Evolutionary conservation across 2,113 vertebrate species (phyloP).

Genomic region (Cynopterus brachyotis): DNA sequence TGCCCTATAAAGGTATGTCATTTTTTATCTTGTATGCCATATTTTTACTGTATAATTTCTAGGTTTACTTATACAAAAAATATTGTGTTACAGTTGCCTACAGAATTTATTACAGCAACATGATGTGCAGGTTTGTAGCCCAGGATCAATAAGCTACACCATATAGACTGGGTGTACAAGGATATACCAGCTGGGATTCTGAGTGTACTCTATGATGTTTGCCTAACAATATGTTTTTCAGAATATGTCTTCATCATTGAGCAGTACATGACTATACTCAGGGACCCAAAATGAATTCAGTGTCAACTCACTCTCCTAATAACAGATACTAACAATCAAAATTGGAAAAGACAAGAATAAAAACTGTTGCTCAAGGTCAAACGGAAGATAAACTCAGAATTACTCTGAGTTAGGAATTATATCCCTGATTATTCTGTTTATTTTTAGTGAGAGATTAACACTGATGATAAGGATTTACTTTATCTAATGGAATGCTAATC

Average conservation of each 20-base stretch:
- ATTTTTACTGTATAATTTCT: neutral
- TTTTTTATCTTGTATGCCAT: neutral
- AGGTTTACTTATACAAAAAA: neutral
- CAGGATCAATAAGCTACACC: neutral
- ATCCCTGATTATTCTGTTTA: neutral
- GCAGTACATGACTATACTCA: neutral
- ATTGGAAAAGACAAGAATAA: neutral
- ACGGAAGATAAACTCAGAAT: neutral
- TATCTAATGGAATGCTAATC: neutral
- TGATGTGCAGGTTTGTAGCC: neutral
- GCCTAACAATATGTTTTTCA: too few species aligned
- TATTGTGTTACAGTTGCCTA: neutral
- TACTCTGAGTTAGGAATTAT: neutral
- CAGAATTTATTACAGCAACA: neutral
- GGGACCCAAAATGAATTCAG: neutral
- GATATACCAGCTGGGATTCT: neutral
- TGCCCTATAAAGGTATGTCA: neutral
- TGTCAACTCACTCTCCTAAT: neutral
- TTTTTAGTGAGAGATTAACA: neutral
- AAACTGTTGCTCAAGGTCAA: neutral
- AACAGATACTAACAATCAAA: neutral
- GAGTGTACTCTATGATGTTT: too few species aligned
- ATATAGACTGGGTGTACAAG: neutral
- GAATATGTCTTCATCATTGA: too few species aligned
- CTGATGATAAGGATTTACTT: neutral